phyloP scores from a whole-genome alignment of 2,888 invertebrate species.

The Dasysyrphus tricinctus region DNA sequence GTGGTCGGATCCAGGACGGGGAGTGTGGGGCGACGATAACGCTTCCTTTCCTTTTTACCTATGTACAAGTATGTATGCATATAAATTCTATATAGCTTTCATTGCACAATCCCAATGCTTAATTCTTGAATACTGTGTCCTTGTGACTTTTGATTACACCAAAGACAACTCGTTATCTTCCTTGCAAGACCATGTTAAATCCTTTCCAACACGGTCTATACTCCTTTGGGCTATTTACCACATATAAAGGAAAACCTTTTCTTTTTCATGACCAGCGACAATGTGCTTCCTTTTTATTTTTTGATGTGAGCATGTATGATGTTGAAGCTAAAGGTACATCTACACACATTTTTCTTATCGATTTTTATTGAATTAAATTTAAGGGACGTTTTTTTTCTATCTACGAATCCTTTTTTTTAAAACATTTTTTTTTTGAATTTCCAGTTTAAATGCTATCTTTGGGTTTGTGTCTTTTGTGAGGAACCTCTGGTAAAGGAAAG shows the following conservation, averaged over 20 bases:
- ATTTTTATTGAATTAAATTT: slow-evolving; percentile 74
- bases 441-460: slow-evolving; percentile 57
- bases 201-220: slow-evolving; percentile 64
- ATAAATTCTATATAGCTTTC: background rate
- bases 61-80: background rate
- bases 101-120: slow-evolving; percentile 65
- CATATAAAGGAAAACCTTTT: slow-evolving; percentile 52
- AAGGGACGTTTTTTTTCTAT: slow-evolving; percentile 51
- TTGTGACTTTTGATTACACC: slow-evolving; percentile 75
- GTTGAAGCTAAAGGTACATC: slow-evolving; percentile 31
- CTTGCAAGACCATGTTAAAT: slow-evolving; percentile 73
- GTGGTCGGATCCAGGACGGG: slow-evolving; percentile 19
- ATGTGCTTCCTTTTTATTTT: slow-evolving; percentile 28
- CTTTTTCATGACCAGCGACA: slow-evolving; percentile 53
- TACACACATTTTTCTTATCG: slow-evolving; percentile 60
- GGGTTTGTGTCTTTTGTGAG: slow-evolving; percentile 31
- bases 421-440: slow-evolving; percentile 40
- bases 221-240: slow-evolving; percentile 48
- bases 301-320: background rate
- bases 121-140: slow-evolving; percentile 69
- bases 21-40: slow-evolving; percentile 4
- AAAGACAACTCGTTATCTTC: slow-evolving; percentile 73
- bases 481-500: background rate
- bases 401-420: slow-evolving; percentile 37
- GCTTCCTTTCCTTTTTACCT: slow-evolving; percentile 35